Conservation (phyloP, 2,888 invertebrate species). For the Candidula unifasciata region DNA sequence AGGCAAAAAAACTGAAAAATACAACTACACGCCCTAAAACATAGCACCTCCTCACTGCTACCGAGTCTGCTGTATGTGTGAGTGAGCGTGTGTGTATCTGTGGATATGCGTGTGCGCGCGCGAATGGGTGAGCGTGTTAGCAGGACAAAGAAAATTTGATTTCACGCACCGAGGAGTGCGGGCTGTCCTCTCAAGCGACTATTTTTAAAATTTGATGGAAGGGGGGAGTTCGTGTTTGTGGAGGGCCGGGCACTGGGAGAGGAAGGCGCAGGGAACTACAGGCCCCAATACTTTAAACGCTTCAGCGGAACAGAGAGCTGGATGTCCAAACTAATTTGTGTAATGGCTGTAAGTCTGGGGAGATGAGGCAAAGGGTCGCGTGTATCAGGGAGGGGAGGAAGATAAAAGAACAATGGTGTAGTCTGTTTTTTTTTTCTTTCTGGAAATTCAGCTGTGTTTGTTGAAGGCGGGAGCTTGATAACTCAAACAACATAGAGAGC, state of each 20-base stretch:
- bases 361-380: too few species aligned
- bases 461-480: background rate
- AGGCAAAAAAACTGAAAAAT: too few species aligned
- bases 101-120: too few species aligned
- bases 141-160: slow-evolving; percentile 10
- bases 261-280: background rate
- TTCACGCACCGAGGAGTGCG: slow-evolving; percentile 13
- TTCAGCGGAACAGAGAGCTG: background rate
- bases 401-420: background rate
- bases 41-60: too few species aligned
- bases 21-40: too few species aligned
- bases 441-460: background rate
- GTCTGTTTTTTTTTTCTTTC: background rate
- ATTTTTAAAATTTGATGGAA: background rate
- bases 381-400: background rate
- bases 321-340: slow-evolving; percentile 16
- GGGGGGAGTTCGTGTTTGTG: background rate
- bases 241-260: background rate
- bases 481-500: background rate
- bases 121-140: background rate
- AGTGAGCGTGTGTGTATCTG: too few species aligned
- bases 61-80: too few species aligned
- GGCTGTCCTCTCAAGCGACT: background rate
- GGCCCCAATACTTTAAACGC: background rate
- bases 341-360: background rate